These are phyloP conservation scores for Acropora tenuis DNA, from an alignment of 64 coral and sea anemone genomes.

Conservation along the genomic window DNA sequence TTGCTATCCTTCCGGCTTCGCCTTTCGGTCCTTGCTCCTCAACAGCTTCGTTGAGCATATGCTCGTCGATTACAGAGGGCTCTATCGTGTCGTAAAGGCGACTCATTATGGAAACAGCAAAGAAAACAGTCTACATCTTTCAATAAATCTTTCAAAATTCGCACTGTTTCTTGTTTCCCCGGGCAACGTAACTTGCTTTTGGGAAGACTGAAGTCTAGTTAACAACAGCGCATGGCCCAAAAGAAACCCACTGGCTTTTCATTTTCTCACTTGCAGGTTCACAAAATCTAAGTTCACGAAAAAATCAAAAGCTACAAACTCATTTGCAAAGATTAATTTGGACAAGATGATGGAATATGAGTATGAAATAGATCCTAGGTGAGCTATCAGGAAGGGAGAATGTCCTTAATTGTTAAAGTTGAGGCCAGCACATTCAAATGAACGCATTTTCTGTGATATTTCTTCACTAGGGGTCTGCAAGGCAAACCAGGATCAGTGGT, in stretches of 20 bases:
- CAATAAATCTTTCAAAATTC: constrained; percentile 57
- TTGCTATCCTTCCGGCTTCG: constrained; percentile 96
- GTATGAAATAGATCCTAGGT: constrained; percentile 97
- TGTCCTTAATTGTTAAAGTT: not conserved
- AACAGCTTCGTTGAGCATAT: constrained; percentile 96
- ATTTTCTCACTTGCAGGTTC: not conserved
- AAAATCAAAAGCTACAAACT: not conserved
- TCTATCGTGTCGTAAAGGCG: constrained; percentile 99
- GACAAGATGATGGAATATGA: constrained; percentile 98
- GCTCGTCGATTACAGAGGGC: constrained; percentile 99
- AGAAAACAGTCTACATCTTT: constrained; percentile 29
- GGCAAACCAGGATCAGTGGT: constrained; percentile 88
- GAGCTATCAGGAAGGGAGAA: not conserved
- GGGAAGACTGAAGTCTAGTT: constrained; percentile 36
- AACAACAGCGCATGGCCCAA: constrained; percentile 5
- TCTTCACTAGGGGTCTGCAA: constrained; percentile 81
- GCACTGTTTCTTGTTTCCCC: constrained; percentile 84
- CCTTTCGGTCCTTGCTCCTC: constrained; percentile 98
- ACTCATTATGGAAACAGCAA: constrained; percentile 76
- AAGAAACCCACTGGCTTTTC: not conserved
- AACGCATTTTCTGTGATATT: not conserved
- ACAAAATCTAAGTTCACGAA: constrained; percentile 51
- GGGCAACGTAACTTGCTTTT: constrained; percentile 54
- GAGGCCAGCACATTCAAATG: not conserved
- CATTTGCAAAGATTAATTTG: constrained; percentile 11